Percentiles rank a stretch among this genome's conserved stretches.
Evolutionary conservation across 2,888 invertebrate genomes (phyloP).

Genomic region (Monoplex corrugatus): DNA sequence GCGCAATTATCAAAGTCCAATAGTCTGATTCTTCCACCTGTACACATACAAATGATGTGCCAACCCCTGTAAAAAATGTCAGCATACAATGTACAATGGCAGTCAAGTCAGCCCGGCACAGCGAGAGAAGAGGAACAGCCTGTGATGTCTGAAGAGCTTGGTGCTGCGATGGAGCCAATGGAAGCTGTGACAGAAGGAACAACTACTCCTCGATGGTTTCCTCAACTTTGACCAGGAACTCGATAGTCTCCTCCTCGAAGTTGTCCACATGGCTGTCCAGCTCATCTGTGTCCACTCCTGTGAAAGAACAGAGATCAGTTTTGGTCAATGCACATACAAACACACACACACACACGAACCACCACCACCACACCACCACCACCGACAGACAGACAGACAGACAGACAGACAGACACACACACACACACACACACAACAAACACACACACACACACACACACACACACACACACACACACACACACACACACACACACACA

Average conservation of each 20-base stretch:
- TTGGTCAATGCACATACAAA: too few species aligned
- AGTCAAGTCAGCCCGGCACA: slow-evolving; percentile 9
- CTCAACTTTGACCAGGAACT: slow-evolving; percentile 97
- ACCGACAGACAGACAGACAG: too few species aligned
- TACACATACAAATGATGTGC: background rate
- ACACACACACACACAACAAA: too few species aligned
- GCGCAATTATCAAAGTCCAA: too few species aligned
- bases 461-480: too few species aligned
- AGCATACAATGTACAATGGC: slow-evolving; percentile 19
- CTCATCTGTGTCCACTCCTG: slow-evolving; percentile 96
- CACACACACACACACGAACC: too few species aligned
- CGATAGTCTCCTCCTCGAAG: slow-evolving; percentile 96
- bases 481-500: too few species aligned
- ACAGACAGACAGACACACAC: too few species aligned
- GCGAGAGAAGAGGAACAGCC: background rate
- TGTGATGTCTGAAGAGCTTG: slow-evolving; percentile 49
- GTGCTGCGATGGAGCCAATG: slow-evolving; percentile 64
- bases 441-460: too few species aligned
- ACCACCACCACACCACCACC: too few species aligned
- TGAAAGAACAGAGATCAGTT: background rate
- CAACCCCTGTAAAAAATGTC: slow-evolving; percentile 16
- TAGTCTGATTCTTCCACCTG: too few species aligned
- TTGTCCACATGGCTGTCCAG: slow-evolving; percentile 92
- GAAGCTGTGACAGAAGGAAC: slow-evolving; percentile 60
- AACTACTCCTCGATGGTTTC: slow-evolving; percentile 85